A percentile compares a stretch with the other conserved stretches of the same genome.
These are phyloP conservation scores for Gymnoscopelus braueri DNA, from an alignment of 2,797 vertebrate genomes.

Conservation along the genomic window DNA sequence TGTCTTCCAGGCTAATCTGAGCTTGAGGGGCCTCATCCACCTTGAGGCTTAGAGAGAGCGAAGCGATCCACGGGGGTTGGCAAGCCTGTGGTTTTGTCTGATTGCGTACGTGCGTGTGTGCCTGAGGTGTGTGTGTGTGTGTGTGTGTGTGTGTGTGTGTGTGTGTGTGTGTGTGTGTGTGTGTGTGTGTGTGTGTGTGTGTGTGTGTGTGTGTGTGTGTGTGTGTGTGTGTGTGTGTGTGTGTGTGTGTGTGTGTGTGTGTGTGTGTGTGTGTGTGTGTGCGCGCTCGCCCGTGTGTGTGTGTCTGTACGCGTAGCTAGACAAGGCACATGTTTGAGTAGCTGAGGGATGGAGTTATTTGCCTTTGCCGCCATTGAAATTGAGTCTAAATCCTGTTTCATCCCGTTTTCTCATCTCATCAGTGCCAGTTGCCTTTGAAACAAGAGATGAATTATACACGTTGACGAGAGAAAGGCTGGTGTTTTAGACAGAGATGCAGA, in stretches of 20 bases:
- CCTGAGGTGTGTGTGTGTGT: neutral
- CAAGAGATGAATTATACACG: conserved; percentile 15
- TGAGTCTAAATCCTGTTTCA: conserved; percentile 49
- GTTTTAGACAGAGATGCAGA: too few species aligned
- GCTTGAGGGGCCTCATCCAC: conserved; percentile 38
- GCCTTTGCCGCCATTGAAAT: conserved; percentile 43
- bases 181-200: conserved; percentile 14
- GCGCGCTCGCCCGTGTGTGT: too few species aligned
- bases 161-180: neutral
- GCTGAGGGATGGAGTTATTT: conserved; percentile 15
- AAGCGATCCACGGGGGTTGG: conserved; percentile 41
- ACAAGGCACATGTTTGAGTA: neutral
- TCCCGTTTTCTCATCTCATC: conserved; percentile 40
- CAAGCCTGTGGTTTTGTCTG: conserved; percentile 29
- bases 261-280: neutral
- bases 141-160: conserved; percentile 8
- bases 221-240: conserved; percentile 13
- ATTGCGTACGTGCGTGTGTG: conserved; percentile 36
- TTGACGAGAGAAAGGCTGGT: too few species aligned
- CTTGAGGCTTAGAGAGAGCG: conserved; percentile 50
- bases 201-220: neutral
- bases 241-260: conserved; percentile 4
- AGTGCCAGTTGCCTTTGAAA: conserved; percentile 34
- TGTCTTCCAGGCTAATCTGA: conserved; percentile 48
- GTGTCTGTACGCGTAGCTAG: neutral